phyloP scores from a whole-genome alignment of 2,888 invertebrate species.

The Falcaria lacertinaria region DNA sequence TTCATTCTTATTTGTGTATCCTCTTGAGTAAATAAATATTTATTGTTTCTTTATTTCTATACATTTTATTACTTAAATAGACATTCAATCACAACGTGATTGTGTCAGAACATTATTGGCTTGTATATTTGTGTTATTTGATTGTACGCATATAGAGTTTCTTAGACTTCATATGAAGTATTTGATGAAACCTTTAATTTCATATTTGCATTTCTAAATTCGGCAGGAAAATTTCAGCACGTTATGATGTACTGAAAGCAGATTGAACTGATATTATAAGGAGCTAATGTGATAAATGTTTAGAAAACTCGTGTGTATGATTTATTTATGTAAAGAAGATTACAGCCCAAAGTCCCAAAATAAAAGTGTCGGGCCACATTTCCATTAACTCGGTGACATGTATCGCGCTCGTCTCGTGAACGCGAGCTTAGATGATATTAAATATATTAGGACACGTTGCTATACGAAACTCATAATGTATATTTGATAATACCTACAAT shows the following conservation, averaged over 20 bases:
- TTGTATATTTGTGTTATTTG: too few species aligned
- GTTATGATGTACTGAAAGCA: not conserved
- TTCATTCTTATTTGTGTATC: too few species aligned
- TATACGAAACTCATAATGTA: not conserved
- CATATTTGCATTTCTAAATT: not conserved
- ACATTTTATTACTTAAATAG: too few species aligned
- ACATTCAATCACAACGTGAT: too few species aligned
- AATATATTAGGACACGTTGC: not conserved
- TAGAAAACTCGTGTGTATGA: constrained; percentile 7
- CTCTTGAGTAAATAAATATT: too few species aligned
- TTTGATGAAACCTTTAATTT: too few species aligned
- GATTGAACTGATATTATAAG: not conserved
- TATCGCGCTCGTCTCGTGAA: constrained; percentile 11
- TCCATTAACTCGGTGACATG: constrained; percentile 26
- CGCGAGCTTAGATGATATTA: constrained; percentile 1
- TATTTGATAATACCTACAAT: too few species aligned
- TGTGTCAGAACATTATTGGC: too few species aligned
- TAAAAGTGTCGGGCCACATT: constrained; percentile 26
- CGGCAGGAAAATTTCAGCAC: not conserved
- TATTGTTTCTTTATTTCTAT: too few species aligned
- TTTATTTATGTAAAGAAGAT: constrained; percentile 12
- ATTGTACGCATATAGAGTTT: too few species aligned
- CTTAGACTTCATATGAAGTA: too few species aligned
- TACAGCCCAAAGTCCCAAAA: constrained; percentile 14
- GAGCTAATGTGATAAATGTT: constrained; percentile 8